Base-by-base conservation (phyloP, 1,140 invertebrate species). In the Drosophila lini region DNA sequence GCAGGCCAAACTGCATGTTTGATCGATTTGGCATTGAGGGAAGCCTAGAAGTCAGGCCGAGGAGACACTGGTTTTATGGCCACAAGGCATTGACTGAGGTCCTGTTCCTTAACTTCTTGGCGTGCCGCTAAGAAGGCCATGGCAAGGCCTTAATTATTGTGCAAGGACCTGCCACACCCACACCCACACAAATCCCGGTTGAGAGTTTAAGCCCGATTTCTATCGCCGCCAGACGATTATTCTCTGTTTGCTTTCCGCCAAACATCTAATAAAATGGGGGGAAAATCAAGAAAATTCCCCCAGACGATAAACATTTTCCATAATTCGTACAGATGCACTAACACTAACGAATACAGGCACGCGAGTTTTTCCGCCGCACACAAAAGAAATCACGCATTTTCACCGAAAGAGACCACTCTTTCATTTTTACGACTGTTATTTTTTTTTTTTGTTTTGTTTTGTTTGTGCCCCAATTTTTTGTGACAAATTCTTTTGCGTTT, bases 1-100 rank as follows among this genome's bases (percentile, higher is more conserved):
- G 31, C 34, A 50, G 65, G 42, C 78, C 62, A 36, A 58, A 68
- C 47, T 82, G 83, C 59, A 88, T 77, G 82, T 86, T 86, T 86
- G 83, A 86, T 86, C 82, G 82, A 86, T 86, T 82, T 53, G 76
- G 38, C 82, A 73, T 82, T 82, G 82, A 53, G 53, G 25, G 48
- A 16, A n/a, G 22, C 15, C 47, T 16, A 28, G 22, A 31, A 47
- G 16, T 56, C 16, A 15, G n/a, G 19, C 38, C 38, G 15, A 19
- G 8, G 3, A 44, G 52, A 44, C 55, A 53, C 25, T 52, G 74
- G 28, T 52, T 75, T 65, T 47, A 71, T 52, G 32, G 41, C 42
- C 63, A 13, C 57, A 45, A 67, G 62, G 53, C 57, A 53, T 53
- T 67, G 73, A 68, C 53, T 61, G 42, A 42, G 63, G 73, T 67